phyloP scores from a whole-genome alignment of 2,888 invertebrate genomes.

The Antheraea yamamai region DNA sequence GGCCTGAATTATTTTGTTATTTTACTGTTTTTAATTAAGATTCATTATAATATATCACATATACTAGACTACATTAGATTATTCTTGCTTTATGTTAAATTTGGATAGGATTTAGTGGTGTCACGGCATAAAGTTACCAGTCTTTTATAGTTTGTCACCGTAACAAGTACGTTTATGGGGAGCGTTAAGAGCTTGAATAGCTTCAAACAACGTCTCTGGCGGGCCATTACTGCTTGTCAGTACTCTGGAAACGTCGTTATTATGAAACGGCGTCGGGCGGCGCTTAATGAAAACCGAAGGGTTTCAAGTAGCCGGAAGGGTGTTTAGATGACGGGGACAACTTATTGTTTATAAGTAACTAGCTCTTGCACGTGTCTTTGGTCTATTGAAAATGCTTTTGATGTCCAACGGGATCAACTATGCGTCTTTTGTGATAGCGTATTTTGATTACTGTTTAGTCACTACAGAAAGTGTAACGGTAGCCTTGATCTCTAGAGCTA shows the following conservation, averaged over 20 bases:
- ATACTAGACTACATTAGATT: not conserved
- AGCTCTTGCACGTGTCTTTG: not conserved
- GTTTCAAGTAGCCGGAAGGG: not conserved
- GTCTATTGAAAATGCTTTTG: not conserved
- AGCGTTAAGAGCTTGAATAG: constrained; percentile 8
- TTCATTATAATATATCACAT: no score
- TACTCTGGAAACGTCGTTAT: constrained; percentile 5
- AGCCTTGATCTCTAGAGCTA: no score
- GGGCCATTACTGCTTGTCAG: constrained; percentile 16
- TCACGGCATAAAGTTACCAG: not conserved
- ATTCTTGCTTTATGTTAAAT: not conserved
- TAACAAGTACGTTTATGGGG: not conserved
- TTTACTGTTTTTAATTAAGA: no score
- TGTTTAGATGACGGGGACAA: not conserved
- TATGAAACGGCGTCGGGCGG: not conserved
- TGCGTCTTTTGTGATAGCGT: no score
- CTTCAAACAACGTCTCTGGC: constrained; percentile 9
- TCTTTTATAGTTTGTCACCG: not conserved
- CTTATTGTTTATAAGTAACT: not conserved
- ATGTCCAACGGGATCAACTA: not conserved
- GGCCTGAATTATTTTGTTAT: no score
- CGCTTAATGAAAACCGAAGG: constrained; percentile 18
- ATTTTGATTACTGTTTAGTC: not conserved
- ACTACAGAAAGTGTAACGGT: not conserved
- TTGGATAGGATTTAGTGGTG: not conserved